Conservation (phyloP, 1,140 invertebrate genomes). For the Ditylenchus dipsaci region DNA sequence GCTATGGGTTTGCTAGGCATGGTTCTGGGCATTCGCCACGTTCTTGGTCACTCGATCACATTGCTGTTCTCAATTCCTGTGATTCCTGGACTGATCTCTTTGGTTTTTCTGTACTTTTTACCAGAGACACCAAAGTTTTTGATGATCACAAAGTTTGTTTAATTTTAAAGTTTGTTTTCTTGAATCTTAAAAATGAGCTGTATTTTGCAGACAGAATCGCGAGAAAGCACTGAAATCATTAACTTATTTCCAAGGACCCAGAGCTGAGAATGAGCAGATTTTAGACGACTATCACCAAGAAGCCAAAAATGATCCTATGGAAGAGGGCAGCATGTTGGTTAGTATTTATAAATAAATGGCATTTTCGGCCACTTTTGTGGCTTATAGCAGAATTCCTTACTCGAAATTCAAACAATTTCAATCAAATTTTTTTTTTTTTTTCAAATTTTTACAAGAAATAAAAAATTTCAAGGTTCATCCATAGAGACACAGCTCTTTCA, state of each 20-base stretch:
- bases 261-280: conserved; percentile 18
- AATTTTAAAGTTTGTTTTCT: neutral
- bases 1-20: conserved; percentile 52
- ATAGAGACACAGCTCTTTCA: too few relatives aligned
- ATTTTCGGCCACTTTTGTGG: too few relatives aligned
- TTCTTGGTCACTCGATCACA: conserved; percentile 50
- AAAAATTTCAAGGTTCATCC: too few relatives aligned
- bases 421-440: too few relatives aligned
- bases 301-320: conserved; percentile 20
- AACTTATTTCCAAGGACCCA: conserved; percentile 49
- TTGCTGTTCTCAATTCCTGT: conserved; percentile 44
- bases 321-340: neutral
- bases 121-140: conserved; percentile 55
- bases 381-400: too few relatives aligned
- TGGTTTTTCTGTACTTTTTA: conserved; percentile 45
- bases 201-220: conserved; percentile 29
- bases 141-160: conserved; percentile 31
- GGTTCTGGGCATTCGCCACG: conserved; percentile 44
- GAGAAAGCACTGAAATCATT: conserved; percentile 36
- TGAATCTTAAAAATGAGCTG: conserved; percentile 4
- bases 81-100: conserved; percentile 45
- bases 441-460: too few relatives aligned
- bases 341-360: neutral
- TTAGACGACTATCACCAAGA: conserved; percentile 36
- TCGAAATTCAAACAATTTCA: too few relatives aligned